These are phyloP conservation scores for Nomada fabriciana DNA, from an alignment of 2,888 invertebrate genomes.

Conservation along the genomic window DNA sequence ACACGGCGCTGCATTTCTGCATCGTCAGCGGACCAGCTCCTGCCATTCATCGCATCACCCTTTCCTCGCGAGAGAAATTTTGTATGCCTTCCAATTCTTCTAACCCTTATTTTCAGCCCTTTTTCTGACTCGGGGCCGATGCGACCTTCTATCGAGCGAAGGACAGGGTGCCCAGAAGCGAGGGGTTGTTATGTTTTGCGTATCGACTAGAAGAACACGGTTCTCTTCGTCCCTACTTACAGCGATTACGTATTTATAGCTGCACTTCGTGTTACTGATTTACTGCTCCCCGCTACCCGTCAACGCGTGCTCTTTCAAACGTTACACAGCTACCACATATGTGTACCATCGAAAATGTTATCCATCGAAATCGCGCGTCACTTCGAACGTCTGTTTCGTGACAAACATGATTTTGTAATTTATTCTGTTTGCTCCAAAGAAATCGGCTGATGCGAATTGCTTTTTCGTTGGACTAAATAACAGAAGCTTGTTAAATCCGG, in stretches of 20 bases:
- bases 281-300: too few relatives aligned
- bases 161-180: too few relatives aligned
- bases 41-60: not conserved
- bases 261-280: too few relatives aligned
- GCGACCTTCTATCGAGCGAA: too few relatives aligned
- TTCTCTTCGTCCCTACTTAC: too few relatives aligned
- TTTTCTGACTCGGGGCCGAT: not conserved
- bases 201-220: too few relatives aligned
- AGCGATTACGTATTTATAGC: too few relatives aligned
- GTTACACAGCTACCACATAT: not conserved
- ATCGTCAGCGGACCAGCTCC: not conserved
- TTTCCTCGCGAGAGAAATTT: not conserved
- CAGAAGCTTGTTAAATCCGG: slow-evolving; percentile 43
- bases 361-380: not conserved
- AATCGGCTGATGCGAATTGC: not conserved
- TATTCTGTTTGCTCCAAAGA: not conserved
- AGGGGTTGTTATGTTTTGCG: too few relatives aligned
- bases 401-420: not conserved
- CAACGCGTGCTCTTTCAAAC: not conserved
- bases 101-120: not conserved
- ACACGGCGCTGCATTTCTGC: slow-evolving; percentile 53
- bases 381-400: not conserved
- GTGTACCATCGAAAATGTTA: too few relatives aligned
- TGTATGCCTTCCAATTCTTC: not conserved
- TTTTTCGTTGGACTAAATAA: not conserved